Conservation (phyloP, 2,888 invertebrate species). For the Caenorhabditis wallacei region DNA sequence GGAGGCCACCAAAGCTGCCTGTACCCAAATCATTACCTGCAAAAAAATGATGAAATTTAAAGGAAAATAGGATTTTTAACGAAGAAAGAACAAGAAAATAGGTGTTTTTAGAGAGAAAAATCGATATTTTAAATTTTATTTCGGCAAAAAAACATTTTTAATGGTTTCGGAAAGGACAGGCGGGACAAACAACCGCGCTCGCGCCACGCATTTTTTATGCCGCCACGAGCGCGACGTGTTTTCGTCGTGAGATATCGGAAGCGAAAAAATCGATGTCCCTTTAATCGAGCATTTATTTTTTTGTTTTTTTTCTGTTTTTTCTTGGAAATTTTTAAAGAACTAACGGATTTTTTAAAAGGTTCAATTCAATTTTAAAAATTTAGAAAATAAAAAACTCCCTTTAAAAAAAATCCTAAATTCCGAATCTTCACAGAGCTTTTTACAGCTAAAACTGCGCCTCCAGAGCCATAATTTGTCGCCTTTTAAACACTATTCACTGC, state of each 20-base stretch:
- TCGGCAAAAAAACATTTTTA: not conserved
- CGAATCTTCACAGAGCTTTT: too few relatives aligned
- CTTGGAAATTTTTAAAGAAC: not conserved
- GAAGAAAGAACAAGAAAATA: not conserved
- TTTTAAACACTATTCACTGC: not conserved
- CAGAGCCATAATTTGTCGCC: not conserved
- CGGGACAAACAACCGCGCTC: constrained; percentile 5
- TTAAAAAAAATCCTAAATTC: too few relatives aligned
- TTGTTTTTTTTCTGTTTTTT: not conserved
- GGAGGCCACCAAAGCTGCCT: constrained; percentile 62
- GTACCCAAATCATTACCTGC: constrained; percentile 68
- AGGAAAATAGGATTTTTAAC: not conserved
- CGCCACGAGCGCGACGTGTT: constrained; percentile 38
- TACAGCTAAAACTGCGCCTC: too few relatives aligned
- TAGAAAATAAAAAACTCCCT: too few relatives aligned
- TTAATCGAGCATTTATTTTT: constrained; percentile 19
- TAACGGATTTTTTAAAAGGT: too few relatives aligned
- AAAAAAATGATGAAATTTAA: not conserved
- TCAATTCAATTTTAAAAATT: too few relatives aligned
- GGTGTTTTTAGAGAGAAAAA: not conserved
- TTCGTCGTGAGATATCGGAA: constrained; percentile 48
- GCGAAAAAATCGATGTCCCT: constrained; percentile 25
- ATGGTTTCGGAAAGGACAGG: not conserved
- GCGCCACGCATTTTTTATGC: constrained; percentile 4
- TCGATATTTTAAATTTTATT: not conserved